phyloP scores from a whole-genome alignment of 1,140 invertebrate species.

The Ips nitidus region DNA sequence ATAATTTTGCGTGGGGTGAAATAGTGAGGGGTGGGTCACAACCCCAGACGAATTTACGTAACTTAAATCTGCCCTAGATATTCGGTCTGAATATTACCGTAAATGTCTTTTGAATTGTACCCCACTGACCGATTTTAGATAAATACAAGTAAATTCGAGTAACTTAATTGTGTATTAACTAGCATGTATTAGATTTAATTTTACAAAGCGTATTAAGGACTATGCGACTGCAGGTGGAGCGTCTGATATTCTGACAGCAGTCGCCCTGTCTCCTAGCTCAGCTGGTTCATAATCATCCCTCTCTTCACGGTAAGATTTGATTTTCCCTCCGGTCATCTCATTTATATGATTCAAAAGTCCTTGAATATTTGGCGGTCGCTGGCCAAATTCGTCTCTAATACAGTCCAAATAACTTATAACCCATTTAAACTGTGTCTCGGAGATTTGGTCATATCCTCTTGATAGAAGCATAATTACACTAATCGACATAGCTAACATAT shows the following conservation, averaged over 20 bases:
- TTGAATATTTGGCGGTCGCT: conserved; percentile 38
- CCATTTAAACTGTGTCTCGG: conserved; percentile 34
- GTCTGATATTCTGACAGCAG: too few relatives aligned
- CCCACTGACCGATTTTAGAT: too few relatives aligned
- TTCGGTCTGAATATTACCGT: too few relatives aligned
- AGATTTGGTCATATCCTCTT: conserved; percentile 26
- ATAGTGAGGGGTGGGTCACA: background rate
- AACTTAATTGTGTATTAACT: too few relatives aligned
- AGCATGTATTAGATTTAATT: too few relatives aligned
- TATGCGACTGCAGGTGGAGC: too few relatives aligned
- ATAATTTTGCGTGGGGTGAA: conserved; percentile 5
- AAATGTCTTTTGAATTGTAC: too few relatives aligned
- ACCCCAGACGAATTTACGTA: too few relatives aligned
- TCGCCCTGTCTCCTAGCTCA: background rate
- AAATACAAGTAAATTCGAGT: too few relatives aligned
- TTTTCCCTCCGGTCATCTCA: conserved; percentile 27
- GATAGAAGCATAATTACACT: conserved; percentile 42
- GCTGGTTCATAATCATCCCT: background rate
- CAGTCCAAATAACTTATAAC: conserved; percentile 39
- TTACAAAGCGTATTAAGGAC: too few relatives aligned
- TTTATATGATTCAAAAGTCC: conserved; percentile 42
- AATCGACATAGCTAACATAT: conserved; percentile 40
- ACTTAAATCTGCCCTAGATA: too few relatives aligned
- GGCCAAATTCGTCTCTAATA: conserved; percentile 39
- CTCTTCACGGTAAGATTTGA: conserved; percentile 19